A percentile compares a stretch with the other conserved stretches of the same genome.
Evolutionary conservation across 2,888 invertebrate genomes (phyloP).

Genomic region (Bunonema sp.): DNA sequence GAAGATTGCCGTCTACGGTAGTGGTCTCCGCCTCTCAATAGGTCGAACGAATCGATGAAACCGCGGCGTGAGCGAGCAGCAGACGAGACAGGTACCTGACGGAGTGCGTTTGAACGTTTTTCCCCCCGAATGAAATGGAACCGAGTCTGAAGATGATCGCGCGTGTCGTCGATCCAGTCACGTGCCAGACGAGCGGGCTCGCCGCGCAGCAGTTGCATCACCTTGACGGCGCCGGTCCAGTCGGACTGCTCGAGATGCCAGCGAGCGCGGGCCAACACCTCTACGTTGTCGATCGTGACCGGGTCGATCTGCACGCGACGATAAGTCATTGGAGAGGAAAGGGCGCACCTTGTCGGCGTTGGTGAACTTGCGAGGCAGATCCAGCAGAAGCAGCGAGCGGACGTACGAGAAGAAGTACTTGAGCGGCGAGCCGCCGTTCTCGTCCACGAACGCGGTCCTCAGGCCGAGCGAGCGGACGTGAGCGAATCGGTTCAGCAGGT

Average conservation of each 20-base stretch:
- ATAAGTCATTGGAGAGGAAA: too few species aligned
- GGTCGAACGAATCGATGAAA: constrained; percentile 49
- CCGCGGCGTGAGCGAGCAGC: constrained; percentile 71
- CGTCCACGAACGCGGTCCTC: constrained; percentile 71
- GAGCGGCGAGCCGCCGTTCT: constrained; percentile 57
- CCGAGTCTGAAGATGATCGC: constrained; percentile 68
- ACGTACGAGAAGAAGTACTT: constrained; percentile 53
- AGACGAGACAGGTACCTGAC: constrained; percentile 63
- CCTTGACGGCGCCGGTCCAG: constrained; percentile 63
- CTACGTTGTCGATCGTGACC: constrained; percentile 46
- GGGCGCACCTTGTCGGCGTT: constrained; percentile 60
- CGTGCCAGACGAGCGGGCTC: constrained; percentile 67
- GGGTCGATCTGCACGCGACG: too few species aligned
- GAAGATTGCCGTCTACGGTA: too few species aligned
- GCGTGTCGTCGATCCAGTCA: constrained; percentile 73
- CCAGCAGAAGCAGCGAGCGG: constrained; percentile 62
- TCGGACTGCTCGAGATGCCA: constrained; percentile 69
- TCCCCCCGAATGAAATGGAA: too few species aligned
- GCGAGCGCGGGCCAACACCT: constrained; percentile 69
- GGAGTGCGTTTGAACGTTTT: too few species aligned
- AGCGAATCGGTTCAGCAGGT: constrained; percentile 65
- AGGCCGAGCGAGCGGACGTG: constrained; percentile 56
- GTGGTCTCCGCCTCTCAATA: too few species aligned
- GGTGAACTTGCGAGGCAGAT: constrained; percentile 56
- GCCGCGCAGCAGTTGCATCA: constrained; percentile 62